Base-by-base conservation (phyloP, 2,888 invertebrate genomes). In the Mesoligia furuncula region DNA sequence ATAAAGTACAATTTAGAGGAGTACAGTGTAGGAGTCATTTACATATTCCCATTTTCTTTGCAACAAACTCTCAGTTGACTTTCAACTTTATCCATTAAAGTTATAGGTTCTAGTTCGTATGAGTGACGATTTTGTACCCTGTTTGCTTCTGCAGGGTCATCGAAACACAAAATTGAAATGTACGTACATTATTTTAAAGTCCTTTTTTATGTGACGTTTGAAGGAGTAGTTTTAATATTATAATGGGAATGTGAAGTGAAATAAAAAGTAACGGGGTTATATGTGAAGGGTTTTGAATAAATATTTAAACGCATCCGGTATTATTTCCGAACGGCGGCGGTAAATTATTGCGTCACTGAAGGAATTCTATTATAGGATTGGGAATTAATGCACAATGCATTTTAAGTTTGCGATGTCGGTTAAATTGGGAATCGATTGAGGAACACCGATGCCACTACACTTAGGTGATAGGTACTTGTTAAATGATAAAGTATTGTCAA, bases 221-320 rank as follows among this genome's bases (percentile, higher is more conserved):
- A 80, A 27, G 13, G 8, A 79, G 84, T 90, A 91, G 87, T 92
- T 93, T 93, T 91, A 91, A 93, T 94, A 94, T 92, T 93, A 91
- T 93, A 93, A 93, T 93, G 91, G 92, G 91, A 86, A 90, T 90
- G 89, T 90, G 90, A 90, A 90, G 89, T 90, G 90, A 90, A 91
- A 82, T 83, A 81, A 90, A 91, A 92, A 90, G 90, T 85, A 91
- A 91, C 90, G 89, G 88, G 78, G 75, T 88, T 91, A 90, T 88
- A 91, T 90, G 89, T 91, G 91, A 93, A 91, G 39, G 90, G 90
- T 90, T 92, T 91, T 90, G 88, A 90, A 88, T 88, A 90, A 80
- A 87, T 80, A 81, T 87, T 75, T 77, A 87, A 75, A 79, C 8
- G 36, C 62, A 76, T 77, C 31, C 27, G 59, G 59, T 57, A 77